Percentiles rank a stretch among this genome's conserved stretches.
phyloP scores from a whole-genome alignment of 2,797 vertebrate genomes.

The Poeciliopsis turneri region DNA sequence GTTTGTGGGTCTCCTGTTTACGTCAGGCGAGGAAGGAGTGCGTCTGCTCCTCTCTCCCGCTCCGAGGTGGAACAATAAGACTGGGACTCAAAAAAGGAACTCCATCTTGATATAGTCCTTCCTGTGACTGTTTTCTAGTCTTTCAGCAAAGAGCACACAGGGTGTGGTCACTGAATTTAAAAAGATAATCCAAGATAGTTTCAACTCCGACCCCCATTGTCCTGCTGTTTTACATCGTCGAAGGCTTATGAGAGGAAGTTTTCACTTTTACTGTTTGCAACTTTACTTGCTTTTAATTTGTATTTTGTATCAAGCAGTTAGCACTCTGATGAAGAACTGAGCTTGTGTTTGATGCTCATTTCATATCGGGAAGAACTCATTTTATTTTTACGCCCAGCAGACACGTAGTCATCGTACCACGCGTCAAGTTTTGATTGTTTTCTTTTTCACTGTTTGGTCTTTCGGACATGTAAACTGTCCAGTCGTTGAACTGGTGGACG shows the following conservation, averaged over 20 bases:
- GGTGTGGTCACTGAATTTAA: constrained; percentile 69
- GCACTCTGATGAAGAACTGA: not conserved
- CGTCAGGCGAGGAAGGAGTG: constrained; percentile 64
- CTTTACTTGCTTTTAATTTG: not conserved
- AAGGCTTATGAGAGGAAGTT: not conserved
- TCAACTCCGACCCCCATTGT: constrained; percentile 47
- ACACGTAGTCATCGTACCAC: constrained; percentile 2
- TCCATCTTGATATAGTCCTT: constrained; percentile 88
- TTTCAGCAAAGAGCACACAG: constrained; percentile 67
- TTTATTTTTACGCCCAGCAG: not conserved
- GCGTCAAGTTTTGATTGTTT: constrained; percentile 33
- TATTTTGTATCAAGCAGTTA: not conserved
- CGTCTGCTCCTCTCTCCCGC: constrained; percentile 62
- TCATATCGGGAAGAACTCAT: not conserved
- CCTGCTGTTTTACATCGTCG: constrained; percentile 19
- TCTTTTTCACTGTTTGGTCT: constrained; percentile 31
- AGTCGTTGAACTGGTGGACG: constrained; percentile 30
- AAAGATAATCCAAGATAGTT: constrained; percentile 57
- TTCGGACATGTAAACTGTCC: constrained; percentile 29
- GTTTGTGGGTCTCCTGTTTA: constrained; percentile 64
- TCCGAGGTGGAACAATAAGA: constrained; percentile 85
- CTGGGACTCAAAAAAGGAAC: constrained; percentile 85
- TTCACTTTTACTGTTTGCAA: not conserved
- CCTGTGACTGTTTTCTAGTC: constrained; percentile 88
- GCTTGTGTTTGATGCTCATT: too few species aligned